Evolutionary conservation across 2,113 vertebrate species (phyloP).

Genomic region (Leptocoma aspasia): DNA sequence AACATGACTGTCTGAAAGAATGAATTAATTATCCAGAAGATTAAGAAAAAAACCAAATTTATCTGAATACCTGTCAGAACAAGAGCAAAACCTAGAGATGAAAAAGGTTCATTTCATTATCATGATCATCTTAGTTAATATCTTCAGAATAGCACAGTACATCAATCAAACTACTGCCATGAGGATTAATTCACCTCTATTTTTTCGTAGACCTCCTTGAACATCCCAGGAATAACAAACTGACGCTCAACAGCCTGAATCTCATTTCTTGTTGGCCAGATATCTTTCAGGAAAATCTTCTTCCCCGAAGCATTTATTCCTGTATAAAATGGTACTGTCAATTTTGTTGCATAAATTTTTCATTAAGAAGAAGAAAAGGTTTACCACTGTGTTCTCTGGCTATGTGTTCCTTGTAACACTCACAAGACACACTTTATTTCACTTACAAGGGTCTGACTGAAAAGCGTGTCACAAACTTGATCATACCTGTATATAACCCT

Average conservation of each 20-base stretch:
- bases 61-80: not conserved
- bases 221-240: slow-evolving; percentile 95
- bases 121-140: not conserved
- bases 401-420: not conserved
- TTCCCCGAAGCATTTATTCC: slow-evolving; percentile 81
- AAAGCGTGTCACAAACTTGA: not conserved
- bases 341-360: not conserved
- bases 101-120: not conserved
- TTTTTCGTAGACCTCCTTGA: slow-evolving; percentile 96
- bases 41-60: not conserved
- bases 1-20: not conserved
- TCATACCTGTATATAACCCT: not conserved
- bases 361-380: not conserved
- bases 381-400: not conserved
- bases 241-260: slow-evolving; percentile 88
- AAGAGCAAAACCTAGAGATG: not conserved
- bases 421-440: not conserved
- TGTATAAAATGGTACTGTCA: slow-evolving; percentile 29
- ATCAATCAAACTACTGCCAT: not conserved
- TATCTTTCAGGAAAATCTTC: slow-evolving; percentile 87
- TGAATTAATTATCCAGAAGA: not conserved
- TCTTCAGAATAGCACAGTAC: not conserved
- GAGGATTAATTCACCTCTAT: slow-evolving; percentile 81
- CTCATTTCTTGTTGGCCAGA: slow-evolving; percentile 94
- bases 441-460: not conserved